Base-by-base conservation (phyloP, 2,113 vertebrate species). In the Charina bottae region DNA sequence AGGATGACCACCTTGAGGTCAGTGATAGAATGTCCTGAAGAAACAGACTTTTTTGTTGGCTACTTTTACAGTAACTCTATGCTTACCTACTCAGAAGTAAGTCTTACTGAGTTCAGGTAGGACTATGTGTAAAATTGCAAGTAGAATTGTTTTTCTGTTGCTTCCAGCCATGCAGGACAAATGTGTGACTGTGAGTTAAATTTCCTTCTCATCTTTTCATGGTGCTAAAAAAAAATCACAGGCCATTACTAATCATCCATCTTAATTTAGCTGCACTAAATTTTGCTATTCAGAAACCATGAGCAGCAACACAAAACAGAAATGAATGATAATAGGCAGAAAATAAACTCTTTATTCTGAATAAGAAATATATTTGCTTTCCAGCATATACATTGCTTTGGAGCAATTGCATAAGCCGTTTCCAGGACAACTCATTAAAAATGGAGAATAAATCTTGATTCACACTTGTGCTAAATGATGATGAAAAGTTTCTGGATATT, bases 181-280 rank as follows among this genome's bases (percentile, higher is more conserved):
- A 49, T 49, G 49, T 49, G 49, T 49, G 49, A 49, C 90, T 88
- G 64, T 64, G 86, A 94, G 95, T 90, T 90, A 85, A 91, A 92
- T 95, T 95, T 83, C 49, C 49, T 49, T 49, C 92, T 58, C 91
- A 72, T 13, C 88, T 78, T n/a, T 83, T 54, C 37, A 87, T 64
- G 88, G 17, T 21, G 90, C 59, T 94, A 55, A 93, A 90, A 12
- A 93, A 85, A 93, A 92, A 68, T 85, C 87, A 92, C n/a, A 37
- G 15, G 9, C 53, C 64, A 90, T 53, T 24, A 46, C 49, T 89
- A 89, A 89, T 12, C 42, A 55, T 37, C 10, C 9, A 89, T 9
- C 28, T 89, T 89, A 55, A 37, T 17, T 54, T 42, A 83, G 55
- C 24, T 26, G 1, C 23, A 90, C 15, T 23, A 10, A 33, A 10